A percentile compares a stretch with the other conserved stretches of the same genome.
These are phyloP conservation scores for Hypsopygia costalis DNA, from an alignment of 2,888 invertebrate genomes.

Conservation along the genomic window DNA sequence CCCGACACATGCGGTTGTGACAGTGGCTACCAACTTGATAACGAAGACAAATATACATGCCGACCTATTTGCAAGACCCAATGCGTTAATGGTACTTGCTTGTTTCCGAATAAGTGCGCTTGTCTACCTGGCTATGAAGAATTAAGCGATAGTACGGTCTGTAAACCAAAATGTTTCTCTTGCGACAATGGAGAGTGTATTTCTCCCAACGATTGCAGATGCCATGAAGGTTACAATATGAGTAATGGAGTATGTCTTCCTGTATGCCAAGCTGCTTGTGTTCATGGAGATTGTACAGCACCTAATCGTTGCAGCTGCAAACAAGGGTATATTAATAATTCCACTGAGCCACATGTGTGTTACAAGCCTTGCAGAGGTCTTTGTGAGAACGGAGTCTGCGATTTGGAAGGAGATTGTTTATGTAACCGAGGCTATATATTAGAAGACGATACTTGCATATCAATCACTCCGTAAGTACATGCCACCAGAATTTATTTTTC, in stretches of 20 bases:
- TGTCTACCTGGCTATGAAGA: slow-evolving; percentile 26
- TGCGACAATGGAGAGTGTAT: slow-evolving; percentile 42
- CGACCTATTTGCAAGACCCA: slow-evolving; percentile 22
- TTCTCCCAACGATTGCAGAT: slow-evolving; percentile 36
- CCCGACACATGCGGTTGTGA: slow-evolving; percentile 7
- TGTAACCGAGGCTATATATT: slow-evolving; percentile 34
- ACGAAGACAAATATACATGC: slow-evolving; percentile 20
- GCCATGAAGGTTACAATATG: slow-evolving; percentile 27
- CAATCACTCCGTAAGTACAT: slow-evolving; percentile 36
- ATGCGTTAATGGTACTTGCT: slow-evolving; percentile 29
- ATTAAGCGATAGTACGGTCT: slow-evolving; percentile 16
- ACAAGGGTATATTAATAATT: slow-evolving; percentile 18
- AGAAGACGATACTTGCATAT: slow-evolving; percentile 31
- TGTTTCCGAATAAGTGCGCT: slow-evolving; percentile 26
- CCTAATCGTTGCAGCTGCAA: slow-evolving; percentile 18
- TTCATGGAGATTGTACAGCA: slow-evolving; percentile 28
- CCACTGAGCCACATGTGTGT: slow-evolving; percentile 26
- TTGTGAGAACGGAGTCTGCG: slow-evolving; percentile 41
- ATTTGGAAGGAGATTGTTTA: slow-evolving; percentile 32
- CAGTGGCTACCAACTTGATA: slow-evolving; percentile 1
- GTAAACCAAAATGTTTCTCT: slow-evolving; percentile 20
- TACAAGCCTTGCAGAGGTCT: slow-evolving; percentile 31
- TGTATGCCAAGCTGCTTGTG: slow-evolving; percentile 32
- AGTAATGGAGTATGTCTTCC: slow-evolving; percentile 30
- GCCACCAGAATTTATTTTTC: no score